Conservation (phyloP, 2,113 vertebrate species). For the Otocyon megalotis region DNA sequence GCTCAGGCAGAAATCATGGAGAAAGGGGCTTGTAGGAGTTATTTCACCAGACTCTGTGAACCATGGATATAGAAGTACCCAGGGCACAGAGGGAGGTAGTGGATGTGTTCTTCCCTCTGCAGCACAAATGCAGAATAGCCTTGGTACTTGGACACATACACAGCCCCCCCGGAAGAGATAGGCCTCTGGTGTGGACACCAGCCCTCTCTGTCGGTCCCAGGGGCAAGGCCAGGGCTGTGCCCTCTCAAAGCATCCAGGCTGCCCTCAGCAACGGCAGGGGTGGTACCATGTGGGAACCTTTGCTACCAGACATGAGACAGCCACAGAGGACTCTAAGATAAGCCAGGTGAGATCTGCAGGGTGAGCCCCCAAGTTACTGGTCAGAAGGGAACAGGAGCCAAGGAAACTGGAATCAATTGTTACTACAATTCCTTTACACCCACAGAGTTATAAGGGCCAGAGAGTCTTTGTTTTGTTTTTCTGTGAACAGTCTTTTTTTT, state of each 20-base stretch:
- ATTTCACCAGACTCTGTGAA: neutral
- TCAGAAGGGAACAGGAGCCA: neutral
- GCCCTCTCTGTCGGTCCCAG: neutral
- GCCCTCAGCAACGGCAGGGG: neutral
- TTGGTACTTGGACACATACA: neutral
- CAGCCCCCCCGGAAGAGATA: neutral
- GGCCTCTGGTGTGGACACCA: neutral
- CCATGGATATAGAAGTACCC: neutral
- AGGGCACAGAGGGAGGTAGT: neutral
- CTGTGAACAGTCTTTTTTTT: neutral
- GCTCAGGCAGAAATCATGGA: neutral
- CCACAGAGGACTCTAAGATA: neutral
- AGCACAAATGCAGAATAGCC: neutral
- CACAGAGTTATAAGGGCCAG: neutral
- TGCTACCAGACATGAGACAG: neutral
- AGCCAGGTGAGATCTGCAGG: neutral
- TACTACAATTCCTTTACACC: neutral
- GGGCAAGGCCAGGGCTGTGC: neutral
- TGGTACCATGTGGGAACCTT: neutral
- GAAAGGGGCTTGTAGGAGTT: neutral
- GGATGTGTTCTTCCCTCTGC: neutral
- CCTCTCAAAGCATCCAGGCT: neutral
- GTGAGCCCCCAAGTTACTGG: neutral
- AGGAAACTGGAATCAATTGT: neutral
- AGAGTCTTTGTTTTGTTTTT: neutral